Evolutionary conservation across 2,888 invertebrate species (phyloP).

Genomic region (Rotaria socialis): DNA sequence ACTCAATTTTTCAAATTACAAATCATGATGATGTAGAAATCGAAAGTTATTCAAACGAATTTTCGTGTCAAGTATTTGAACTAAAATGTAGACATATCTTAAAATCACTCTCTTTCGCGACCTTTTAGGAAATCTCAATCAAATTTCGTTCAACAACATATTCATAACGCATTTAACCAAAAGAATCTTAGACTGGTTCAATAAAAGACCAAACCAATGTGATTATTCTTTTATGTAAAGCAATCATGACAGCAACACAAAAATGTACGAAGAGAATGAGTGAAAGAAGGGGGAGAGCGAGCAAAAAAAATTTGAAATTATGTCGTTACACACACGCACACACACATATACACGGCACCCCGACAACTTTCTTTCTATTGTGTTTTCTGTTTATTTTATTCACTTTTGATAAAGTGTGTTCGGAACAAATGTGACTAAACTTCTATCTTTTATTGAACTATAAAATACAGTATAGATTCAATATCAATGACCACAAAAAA

Average conservation of each 20-base stretch:
- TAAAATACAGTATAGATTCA: background rate
- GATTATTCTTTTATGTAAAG: background rate
- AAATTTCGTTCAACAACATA: background rate
- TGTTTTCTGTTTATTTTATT: background rate
- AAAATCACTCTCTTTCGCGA: too few relatives aligned
- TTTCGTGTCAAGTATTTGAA: too few relatives aligned
- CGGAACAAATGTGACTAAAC: background rate
- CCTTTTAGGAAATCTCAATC: background rate
- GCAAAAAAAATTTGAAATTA: background rate
- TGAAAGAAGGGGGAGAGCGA: background rate
- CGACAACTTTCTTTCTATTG: background rate
- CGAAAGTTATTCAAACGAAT: too few relatives aligned
- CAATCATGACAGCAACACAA: background rate
- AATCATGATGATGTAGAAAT: too few relatives aligned
- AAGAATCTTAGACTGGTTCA: background rate
- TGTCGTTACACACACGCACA: background rate
- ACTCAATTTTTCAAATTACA: too few relatives aligned
- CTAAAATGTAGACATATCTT: too few relatives aligned
- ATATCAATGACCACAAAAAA: background rate
- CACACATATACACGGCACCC: background rate
- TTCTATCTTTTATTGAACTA: background rate
- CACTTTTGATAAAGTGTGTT: background rate
- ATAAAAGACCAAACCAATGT: background rate
- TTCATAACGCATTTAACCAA: background rate
- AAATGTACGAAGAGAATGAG: background rate